Base-by-base conservation (phyloP, 2,888 invertebrate species). In the Thymelicus acteon region DNA sequence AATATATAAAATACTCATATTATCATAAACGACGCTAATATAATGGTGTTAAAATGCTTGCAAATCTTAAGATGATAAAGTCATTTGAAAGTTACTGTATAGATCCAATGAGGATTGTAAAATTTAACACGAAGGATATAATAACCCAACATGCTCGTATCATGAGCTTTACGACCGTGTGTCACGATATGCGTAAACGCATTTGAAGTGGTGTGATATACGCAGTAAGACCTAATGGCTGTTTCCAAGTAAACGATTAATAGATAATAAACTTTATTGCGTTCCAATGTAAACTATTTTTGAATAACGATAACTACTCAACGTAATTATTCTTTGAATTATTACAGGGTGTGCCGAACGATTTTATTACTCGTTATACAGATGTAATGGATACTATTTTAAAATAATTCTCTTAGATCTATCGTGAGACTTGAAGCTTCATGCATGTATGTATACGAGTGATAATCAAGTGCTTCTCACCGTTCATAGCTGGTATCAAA, bases 161-260 rank as follows among this genome's bases (percentile, higher is more conserved):
- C 2, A n/a, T 37, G 60, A 60, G 24, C 63, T 58, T 69, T 24
- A 58, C 31, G 65, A 19, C 71, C 54, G 72, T 74, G 52, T 73
- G 71, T 72, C 72, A 68, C 68, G 65, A 54, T 37, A 69, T 63
- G 67, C 72, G 73, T 72, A 73, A 60, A 72, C 65, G 67, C 72
- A 72, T 71, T 71, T 66, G 69, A 60, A 72, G 65, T 74, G 72
- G 68, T 62, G 49, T 67, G 54, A 61, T 71, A 64, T 66, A 73
- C 71, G 67, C 65, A 65, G 63, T 52, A 64, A 39, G 58, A 58
- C 58, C 58, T 58, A 58, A 64, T 64, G 64, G 64, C 52, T 52
- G 24, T 7, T 63, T 48, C 52, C 39, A 58, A 52, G 52, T 64
- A 64, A 58, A 58, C 39, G 13, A 58, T 58, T 40, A 39, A 52